phyloP scores from a whole-genome alignment of 2,888 invertebrate species.

The Cephus runcator region DNA sequence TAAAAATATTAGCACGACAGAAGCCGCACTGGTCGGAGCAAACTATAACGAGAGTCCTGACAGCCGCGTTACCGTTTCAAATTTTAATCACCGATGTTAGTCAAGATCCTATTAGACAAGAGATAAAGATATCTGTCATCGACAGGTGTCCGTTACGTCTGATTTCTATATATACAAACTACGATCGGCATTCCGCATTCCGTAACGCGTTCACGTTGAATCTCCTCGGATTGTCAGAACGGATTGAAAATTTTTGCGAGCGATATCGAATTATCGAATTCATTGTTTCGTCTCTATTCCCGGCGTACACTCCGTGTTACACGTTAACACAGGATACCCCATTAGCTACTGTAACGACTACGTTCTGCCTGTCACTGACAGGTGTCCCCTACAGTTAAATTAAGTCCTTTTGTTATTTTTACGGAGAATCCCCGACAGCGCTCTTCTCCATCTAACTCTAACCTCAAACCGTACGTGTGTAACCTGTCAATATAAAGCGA shows the following conservation, averaged over 20 bases:
- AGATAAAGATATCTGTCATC: neutral
- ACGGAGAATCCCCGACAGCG: neutral
- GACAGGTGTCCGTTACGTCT: conserved; percentile 12
- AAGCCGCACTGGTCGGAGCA: neutral
- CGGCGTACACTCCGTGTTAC: neutral
- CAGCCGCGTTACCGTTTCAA: neutral
- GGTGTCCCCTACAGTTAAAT: neutral
- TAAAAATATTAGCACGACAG: neutral
- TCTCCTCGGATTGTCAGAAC: neutral
- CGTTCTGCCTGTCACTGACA: neutral
- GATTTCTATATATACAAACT: neutral
- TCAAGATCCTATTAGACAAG: neutral
- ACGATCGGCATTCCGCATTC: neutral
- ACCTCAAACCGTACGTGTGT: neutral
- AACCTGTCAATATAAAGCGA: neutral
- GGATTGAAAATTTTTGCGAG: neutral
- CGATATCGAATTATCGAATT: neutral
- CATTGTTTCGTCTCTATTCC: neutral
- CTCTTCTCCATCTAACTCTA: neutral
- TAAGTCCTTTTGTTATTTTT: neutral
- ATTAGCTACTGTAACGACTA: neutral
- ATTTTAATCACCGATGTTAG: neutral
- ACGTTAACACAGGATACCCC: neutral
- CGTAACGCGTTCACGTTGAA: neutral
- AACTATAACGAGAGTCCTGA: neutral